Evolutionary conservation across 2,797 vertebrate genomes (phyloP), one percentile per base, ranked within the genome.

Genomic region (Pachyuromys duprasi): DNA sequence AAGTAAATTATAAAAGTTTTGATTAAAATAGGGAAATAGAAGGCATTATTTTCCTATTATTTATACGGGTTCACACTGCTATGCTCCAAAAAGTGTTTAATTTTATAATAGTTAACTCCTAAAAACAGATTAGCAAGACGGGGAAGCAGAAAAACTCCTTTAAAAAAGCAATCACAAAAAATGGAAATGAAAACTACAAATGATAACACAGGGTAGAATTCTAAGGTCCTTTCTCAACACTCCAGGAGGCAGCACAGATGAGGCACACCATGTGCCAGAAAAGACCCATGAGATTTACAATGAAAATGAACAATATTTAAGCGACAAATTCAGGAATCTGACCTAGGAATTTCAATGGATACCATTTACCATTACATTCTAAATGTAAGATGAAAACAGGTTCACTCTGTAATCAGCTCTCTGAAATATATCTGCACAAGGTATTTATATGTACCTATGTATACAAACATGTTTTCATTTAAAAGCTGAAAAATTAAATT

Each of bases 401-500:
- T 63, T 90, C 67, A 65, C 42, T 76, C 53, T 67, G 9, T 36
- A 69, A 26, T 11, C 18, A 65, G 53, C 20, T 88, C 8, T 33
- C 60, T 75, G 31, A 93, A 96, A 42, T 49, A 95, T 67, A 78
- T 94, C 81, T 86, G 15, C 42, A 82, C 60, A 95, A 67, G 53
- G 70, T 45, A 60, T 18, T 76, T 91, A 14, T 55, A 63, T 33
- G 42, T 15, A 89, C 8, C 3, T 24, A 74, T 8, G 22, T n/a
- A 83, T 55, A 60, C 22, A 93, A 88, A 78, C 12, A 24, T 89
- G 5, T 69, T 95, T 65, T 83, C 69, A 88, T 55, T 97, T 91
- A 63, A 95, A 57, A 42, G 33, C 4, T 83, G 26, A 65, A 86
- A 88, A 79, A 84, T 67, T 84, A 75, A 22, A 67, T 20, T 18